Conservation (phyloP, 35 echinoderm and acorn worm species). For the Ptychodera flava region DNA sequence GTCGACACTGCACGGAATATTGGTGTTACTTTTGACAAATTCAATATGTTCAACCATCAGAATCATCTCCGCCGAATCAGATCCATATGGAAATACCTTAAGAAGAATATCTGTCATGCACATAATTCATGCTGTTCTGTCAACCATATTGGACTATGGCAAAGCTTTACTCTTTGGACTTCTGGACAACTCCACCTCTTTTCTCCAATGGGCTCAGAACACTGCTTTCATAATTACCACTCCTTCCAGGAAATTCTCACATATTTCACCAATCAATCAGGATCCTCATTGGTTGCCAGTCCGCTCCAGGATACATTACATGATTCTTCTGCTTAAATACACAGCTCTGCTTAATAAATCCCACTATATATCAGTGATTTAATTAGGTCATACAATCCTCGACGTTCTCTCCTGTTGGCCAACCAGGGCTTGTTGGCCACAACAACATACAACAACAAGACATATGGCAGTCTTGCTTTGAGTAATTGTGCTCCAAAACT, state of each 20-base stretch:
- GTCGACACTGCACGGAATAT: conserved; percentile 11
- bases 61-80: conserved; percentile 13
- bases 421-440: background rate
- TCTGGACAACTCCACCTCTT: background rate
- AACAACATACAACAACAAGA: background rate
- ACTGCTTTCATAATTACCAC: background rate
- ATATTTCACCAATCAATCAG: background rate
- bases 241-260: background rate
- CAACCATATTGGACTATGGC: conserved; percentile 5
- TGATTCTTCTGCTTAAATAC: conserved; percentile 32
- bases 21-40: conserved; percentile 3
- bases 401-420: background rate
- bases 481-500: background rate
- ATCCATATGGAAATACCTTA: conserved; percentile 19
- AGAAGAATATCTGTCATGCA: background rate
- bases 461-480: background rate
- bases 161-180: conserved; percentile 19
- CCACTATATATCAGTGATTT: conserved; percentile 12
- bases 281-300: conserved; percentile 32
- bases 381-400: conserved; percentile 8
- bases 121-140: conserved; percentile 18
- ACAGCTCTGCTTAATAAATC: background rate
- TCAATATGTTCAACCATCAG: background rate
- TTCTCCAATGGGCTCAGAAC: background rate
- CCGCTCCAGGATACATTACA: conserved; percentile 11